Conservation (phyloP, 2,113 vertebrate genomes). For the Bombycilla garrulus region DNA sequence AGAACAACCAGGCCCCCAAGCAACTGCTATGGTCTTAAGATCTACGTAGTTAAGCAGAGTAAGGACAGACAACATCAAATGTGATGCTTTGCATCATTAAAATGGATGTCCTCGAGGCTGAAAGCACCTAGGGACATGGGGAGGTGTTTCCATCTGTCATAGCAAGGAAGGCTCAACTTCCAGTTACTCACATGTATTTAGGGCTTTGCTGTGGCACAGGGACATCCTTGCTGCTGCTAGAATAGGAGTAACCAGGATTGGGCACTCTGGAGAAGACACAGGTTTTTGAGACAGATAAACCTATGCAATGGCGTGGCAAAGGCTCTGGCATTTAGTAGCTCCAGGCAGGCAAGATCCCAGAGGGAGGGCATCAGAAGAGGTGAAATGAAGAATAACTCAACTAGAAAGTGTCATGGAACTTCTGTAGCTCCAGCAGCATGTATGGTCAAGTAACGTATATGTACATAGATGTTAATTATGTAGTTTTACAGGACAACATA, state of each 20-base stretch:
- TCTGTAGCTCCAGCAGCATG: background rate
- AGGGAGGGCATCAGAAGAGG: background rate
- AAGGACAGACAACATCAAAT: background rate
- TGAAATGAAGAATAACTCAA: background rate
- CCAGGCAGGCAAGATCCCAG: background rate
- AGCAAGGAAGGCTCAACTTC: background rate
- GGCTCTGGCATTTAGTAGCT: background rate
- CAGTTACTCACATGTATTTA: background rate
- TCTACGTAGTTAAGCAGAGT: background rate
- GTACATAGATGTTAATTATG: background rate
- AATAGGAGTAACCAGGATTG: background rate
- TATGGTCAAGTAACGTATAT: background rate
- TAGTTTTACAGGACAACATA: background rate
- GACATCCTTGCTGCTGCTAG: background rate
- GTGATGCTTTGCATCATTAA: background rate
- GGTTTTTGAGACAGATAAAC: background rate
- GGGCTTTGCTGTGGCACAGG: background rate
- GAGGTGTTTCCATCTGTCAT: background rate
- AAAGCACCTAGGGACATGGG: background rate
- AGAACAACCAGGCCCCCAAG: background rate
- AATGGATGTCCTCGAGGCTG: background rate
- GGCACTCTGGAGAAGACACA: background rate
- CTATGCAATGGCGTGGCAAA: background rate
- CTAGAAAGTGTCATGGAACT: background rate
- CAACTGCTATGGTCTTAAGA: background rate